Evolutionary conservation across 2,888 invertebrate species (phyloP).

Genomic region (Cephus pygmeus): DNA sequence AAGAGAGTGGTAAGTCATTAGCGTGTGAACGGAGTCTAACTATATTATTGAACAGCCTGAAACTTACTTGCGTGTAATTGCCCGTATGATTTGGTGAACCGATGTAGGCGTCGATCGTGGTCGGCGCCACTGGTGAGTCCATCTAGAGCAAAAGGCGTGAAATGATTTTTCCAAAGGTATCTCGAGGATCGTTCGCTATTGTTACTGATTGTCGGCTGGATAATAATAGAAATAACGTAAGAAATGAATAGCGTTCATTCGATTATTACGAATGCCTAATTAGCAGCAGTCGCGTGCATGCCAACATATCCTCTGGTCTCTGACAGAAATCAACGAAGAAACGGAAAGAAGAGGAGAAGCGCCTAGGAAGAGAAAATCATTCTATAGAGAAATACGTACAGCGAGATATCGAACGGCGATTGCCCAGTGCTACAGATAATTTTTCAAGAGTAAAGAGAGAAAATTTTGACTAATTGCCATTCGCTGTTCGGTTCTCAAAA

Average conservation of each 20-base stretch:
- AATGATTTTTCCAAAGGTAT: not conserved
- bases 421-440: slow-evolving; percentile 8
- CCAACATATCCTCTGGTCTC: no score
- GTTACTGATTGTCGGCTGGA: not conserved
- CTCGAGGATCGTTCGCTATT: not conserved
- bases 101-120: slow-evolving; percentile 61
- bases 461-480: slow-evolving; percentile 6
- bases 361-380: no score
- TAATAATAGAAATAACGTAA: slow-evolving; percentile 1
- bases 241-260: not conserved
- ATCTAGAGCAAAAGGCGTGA: slow-evolving; percentile 61
- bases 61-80: slow-evolving; percentile 62
- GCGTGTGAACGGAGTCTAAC: not conserved
- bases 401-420: not conserved
- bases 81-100: slow-evolving; percentile 64
- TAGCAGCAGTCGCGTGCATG: not conserved
- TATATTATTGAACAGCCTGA: not conserved
- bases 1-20: slow-evolving; percentile 8
- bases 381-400: no score
- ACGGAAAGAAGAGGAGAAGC: no score
- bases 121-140: slow-evolving; percentile 67
- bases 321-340: no score
- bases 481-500: slow-evolving; percentile 21
- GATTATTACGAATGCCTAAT: not conserved
- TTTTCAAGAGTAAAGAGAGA: not conserved